Base-by-base conservation (phyloP, 1,140 invertebrate species). In the Monochamus saltuarius region DNA sequence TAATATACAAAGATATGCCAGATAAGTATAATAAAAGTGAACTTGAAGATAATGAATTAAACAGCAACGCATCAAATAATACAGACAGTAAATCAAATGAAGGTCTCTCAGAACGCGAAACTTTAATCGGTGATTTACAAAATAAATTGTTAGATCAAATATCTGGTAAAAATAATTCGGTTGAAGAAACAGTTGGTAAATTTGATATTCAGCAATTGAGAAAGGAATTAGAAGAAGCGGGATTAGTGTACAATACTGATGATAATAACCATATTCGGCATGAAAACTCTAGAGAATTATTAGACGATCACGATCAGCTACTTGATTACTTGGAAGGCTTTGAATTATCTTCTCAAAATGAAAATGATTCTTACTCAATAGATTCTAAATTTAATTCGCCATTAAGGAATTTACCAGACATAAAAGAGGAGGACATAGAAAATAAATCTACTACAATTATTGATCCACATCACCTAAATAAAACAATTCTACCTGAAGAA, bases 391-490 rank as follows among this genome's bases (percentile, higher is more conserved):
- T 29, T 29, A 2, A 6, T 29, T 29, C 22, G 22, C 61, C 65
- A 29, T 36, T 47, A 35, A 45, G 65, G 36, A 57, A 67, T 29
- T 45, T 67, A 14, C 62, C 65, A 1, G 65, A 67, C 56, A 67
- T 67, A 36, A 29, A 29, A n/a, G 19, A 38, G n/a, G 52, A 54
- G 38, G 52, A 54, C 35, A 45, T 17, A 8, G 40, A 29, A 11
- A 40, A 45, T 19, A 29, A 56, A 46, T 45, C 19, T 45, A 29
- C 29, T 17, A 13, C 4, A 45, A 46, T 13, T 29, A 46, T 29
- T 45, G 43, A 57, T 6, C 39, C n/a, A 11, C n/a, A 42, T n/a
- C 39, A 42, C 6, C 4, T 13, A 6, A 42, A 42, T 11, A 10
- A 42, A 10, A 42, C 2, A 42, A 42, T 8, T 0, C 7, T 6